Evolutionary conservation across 2,113 vertebrate genomes (phyloP).

Genomic region (Panurus biarmicus): DNA sequence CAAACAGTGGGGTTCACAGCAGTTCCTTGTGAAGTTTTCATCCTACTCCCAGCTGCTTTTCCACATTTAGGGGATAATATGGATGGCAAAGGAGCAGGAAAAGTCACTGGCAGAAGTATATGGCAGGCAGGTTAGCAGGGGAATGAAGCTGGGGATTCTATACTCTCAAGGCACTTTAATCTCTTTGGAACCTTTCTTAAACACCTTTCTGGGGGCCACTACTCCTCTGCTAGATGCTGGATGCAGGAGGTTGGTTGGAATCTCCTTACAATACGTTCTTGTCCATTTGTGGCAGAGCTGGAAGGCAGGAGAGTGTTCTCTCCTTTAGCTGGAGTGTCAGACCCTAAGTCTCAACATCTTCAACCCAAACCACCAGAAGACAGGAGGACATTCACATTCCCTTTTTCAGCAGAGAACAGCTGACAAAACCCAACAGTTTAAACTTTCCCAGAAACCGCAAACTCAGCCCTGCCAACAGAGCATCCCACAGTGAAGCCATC

Average conservation of each 20-base stretch:
- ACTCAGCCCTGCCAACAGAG: neutral
- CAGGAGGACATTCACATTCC: neutral
- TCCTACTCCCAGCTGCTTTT: neutral
- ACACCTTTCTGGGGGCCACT: neutral
- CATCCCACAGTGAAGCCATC: neutral
- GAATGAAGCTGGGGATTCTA: neutral
- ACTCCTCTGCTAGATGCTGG: neutral
- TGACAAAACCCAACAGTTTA: neutral
- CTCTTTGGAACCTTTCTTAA: neutral
- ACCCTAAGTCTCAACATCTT: neutral
- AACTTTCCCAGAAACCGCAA: neutral
- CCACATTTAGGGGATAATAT: neutral
- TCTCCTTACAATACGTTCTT: neutral
- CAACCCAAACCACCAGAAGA: neutral
- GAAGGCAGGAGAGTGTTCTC: neutral
- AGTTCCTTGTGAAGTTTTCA: neutral
- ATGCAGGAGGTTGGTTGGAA: neutral
- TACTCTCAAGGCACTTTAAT: neutral
- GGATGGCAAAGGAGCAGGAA: neutral
- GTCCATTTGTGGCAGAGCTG: neutral
- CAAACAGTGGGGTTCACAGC: neutral
- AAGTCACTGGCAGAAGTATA: neutral
- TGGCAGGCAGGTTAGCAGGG: neutral
- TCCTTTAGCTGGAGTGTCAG: neutral
- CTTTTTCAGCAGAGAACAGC: neutral